Base-by-base conservation (phyloP, 2,113 vertebrate genomes). In the Cercopithecus mona region DNA sequence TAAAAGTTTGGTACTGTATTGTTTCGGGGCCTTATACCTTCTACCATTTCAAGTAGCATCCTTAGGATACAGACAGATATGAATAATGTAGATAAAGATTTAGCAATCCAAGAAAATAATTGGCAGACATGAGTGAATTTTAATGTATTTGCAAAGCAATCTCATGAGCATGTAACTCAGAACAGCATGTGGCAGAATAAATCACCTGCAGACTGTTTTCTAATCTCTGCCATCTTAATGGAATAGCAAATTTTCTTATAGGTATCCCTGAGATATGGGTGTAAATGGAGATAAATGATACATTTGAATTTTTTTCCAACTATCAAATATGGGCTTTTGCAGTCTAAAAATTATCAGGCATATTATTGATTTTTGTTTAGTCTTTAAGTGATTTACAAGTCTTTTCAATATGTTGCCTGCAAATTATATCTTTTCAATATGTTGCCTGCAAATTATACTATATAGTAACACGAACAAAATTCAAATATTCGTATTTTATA, bases 181-280 rank as follows among this genome's bases (percentile, higher is more conserved):
- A 97, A 93, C 76, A 90, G 66, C 91, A 61, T 84, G 91, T 94
- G 88, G 61, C 84, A 97, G 83, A 86, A 96, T 96, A 85, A 97
- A 88, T 97, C 85, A 93, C 57, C 91, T 64, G 68, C 72, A 32
- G 73, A 70, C 73, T 79, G 20, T 75, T 96, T 97, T 95, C 83
- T 94, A 88, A 97, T 98, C 95, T 93, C n/a, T 91, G 72, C 68
- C 48, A 90, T 94, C 90, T 97, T 97, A 97, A 95, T 97, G 85
- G 88, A 96, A 93, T 73, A 90, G 80, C 84, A 92, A 73, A 52
- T 92, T 92, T 96, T 76, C 88, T 85, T 95, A 55, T 90, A 96
- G 11, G 88, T 96, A 87, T 95, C 78, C 35, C 43, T 93, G 80
- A 90, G 78, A 94, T 96, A 57, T 84, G 40, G 38, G 17, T 84